Evolutionary conservation across 2,888 invertebrate species (phyloP).

Genomic region (Ophion obscuratus): DNA sequence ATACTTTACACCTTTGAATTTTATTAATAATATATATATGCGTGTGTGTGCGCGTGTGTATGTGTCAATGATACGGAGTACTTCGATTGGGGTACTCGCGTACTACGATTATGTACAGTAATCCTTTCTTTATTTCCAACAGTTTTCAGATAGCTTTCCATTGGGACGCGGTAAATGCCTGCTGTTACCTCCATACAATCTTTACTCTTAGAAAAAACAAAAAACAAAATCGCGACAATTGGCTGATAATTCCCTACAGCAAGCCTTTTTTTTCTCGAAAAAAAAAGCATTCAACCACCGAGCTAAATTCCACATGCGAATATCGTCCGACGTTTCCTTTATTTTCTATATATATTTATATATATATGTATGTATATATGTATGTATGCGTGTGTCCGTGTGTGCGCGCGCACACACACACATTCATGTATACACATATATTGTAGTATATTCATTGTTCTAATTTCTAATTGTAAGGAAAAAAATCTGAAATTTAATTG

Average conservation of each 20-base stretch:
- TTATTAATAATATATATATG: constrained; percentile 68
- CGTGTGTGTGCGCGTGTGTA: constrained; percentile 38
- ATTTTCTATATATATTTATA: constrained; percentile 67
- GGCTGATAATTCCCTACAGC: constrained; percentile 64
- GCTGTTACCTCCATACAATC: constrained; percentile 81
- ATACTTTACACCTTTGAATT: constrained; percentile 81
- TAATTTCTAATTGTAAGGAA: constrained; percentile 68
- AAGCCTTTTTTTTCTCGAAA: constrained; percentile 59
- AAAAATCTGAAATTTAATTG: constrained; percentile 63
- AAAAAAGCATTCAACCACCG: constrained; percentile 54
- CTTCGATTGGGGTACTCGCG: constrained; percentile 36
- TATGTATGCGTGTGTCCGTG: constrained; percentile 63
- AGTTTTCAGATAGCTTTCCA: constrained; percentile 84
- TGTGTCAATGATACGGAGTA: constrained; percentile 22
- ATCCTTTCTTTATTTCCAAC: constrained; percentile 83
- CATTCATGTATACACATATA: constrained; percentile 68
- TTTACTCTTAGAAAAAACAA: constrained; percentile 73
- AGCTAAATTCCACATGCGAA: constrained; percentile 67
- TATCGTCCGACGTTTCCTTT: constrained; percentile 64
- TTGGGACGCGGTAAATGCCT: constrained; percentile 82
- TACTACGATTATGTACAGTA: constrained; percentile 76
- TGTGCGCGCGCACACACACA: constrained; percentile 60
- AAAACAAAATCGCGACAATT: constrained; percentile 61
- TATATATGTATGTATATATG: constrained; percentile 70
- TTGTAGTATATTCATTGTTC: constrained; percentile 71